phyloP scores from a whole-genome alignment of 2,113 vertebrate species.

The Lepus europaeus region DNA sequence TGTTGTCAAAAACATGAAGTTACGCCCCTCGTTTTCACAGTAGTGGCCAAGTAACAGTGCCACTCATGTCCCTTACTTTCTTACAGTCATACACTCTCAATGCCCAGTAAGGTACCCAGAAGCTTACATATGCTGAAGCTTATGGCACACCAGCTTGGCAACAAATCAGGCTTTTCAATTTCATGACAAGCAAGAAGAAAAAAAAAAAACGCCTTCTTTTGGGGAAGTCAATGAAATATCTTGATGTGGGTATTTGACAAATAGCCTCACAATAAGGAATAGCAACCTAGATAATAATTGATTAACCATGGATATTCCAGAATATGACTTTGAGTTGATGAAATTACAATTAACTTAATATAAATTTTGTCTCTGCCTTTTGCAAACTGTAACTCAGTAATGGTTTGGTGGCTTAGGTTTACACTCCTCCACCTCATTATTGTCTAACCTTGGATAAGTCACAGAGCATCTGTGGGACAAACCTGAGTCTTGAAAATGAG shows the following conservation, averaged over 20 bases:
- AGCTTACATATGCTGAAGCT: not conserved
- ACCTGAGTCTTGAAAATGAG: not conserved
- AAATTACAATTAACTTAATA: not conserved
- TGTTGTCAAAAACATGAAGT: not conserved
- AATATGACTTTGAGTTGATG: not conserved
- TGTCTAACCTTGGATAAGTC: not conserved
- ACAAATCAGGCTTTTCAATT: not conserved
- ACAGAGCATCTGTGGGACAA: not conserved
- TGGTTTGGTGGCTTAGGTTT: not conserved
- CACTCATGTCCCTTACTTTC: rapidly evolving
- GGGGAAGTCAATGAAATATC: not conserved
- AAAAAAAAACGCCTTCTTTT: not conserved
- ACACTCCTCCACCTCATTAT: not conserved
- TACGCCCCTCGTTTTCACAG: not conserved
- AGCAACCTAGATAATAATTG: not conserved
- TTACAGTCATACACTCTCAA: not conserved
- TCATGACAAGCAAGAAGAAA: not conserved
- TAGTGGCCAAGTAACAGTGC: not conserved
- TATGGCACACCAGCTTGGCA: not conserved
- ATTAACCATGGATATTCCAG: not conserved
- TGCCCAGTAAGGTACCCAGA: not conserved
- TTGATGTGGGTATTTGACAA: not conserved
- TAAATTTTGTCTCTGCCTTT: not conserved
- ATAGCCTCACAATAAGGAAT: not conserved
- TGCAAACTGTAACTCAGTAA: not conserved